phyloP scores from a whole-genome alignment of 2,888 invertebrate genomes.

The Drosophila acutilabella region DNA sequence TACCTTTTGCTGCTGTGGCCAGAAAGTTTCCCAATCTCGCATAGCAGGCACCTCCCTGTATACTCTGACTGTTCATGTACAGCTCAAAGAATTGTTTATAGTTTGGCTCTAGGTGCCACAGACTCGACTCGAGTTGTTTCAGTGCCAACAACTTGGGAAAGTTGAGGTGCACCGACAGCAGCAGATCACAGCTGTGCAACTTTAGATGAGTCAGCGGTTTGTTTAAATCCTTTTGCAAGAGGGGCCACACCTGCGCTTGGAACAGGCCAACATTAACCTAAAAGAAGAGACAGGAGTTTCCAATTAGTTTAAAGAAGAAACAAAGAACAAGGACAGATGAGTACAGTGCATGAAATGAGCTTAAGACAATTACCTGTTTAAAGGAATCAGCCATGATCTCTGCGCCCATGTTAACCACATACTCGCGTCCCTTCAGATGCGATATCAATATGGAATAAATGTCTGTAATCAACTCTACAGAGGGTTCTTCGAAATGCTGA shows the following conservation, averaged over 20 bases:
- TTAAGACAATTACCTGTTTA: conserved; percentile 22
- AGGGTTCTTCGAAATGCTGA: conserved; percentile 21
- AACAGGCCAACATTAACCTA: conserved; percentile 28
- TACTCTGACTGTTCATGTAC: conserved; percentile 32
- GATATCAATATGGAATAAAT: conserved; percentile 46
- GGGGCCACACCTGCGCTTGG: conserved; percentile 47
- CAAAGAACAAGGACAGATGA: no score
- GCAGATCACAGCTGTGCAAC: conserved; percentile 36
- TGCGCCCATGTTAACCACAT: conserved; percentile 41
- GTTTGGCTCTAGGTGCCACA: conserved; percentile 48
- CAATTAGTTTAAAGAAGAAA: not conserved
- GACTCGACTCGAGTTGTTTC: conserved; percentile 20
- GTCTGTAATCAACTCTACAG: conserved; percentile 18
- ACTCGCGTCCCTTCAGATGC: conserved; percentile 59
- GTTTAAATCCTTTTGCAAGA: conserved; percentile 33
- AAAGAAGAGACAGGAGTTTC: not conserved
- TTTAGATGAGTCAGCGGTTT: conserved; percentile 37
- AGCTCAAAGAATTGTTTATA: conserved; percentile 53
- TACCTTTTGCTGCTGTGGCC: not conserved
- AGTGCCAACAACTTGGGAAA: conserved; percentile 39
- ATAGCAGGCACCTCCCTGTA: conserved; percentile 21
- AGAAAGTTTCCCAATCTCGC: conserved; percentile 49
- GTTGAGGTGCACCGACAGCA: conserved; percentile 44
- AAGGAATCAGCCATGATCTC: conserved; percentile 49
- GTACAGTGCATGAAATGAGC: no score